Conservation (phyloP, 1,140 invertebrate species). For the Drosophila varians region DNA sequence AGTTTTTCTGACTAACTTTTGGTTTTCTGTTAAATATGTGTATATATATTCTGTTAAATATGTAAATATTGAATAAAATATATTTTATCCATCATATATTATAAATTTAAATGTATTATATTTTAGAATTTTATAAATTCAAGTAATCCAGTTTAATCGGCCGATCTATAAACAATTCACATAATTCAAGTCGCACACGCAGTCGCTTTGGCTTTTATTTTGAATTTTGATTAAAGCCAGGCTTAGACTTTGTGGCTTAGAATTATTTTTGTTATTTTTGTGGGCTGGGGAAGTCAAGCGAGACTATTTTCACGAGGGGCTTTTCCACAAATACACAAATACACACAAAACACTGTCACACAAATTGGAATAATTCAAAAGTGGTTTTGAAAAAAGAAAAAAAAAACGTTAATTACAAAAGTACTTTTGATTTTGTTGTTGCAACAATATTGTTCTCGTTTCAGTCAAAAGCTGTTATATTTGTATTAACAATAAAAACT, state of each 20-base stretch:
- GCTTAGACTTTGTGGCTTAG: constrained; percentile 30
- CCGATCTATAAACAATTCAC: constrained; percentile 3
- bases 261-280: background rate
- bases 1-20: no score
- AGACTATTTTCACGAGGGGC: constrained; percentile 45
- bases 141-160: background rate
- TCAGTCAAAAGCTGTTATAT: constrained; percentile 27
- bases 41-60: no score
- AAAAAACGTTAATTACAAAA: constrained; percentile 35
- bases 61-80: no score
- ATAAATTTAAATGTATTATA: no score
- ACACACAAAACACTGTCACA: background rate
- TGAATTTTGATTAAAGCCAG: constrained; percentile 36
- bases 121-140: background rate
- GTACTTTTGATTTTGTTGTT: constrained; percentile 19
- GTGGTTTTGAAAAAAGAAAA: constrained; percentile 20
- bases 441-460: constrained; percentile 49
- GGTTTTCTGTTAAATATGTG: no score
- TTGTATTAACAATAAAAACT: constrained; percentile 14
- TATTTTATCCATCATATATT: no score
- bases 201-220: constrained; percentile 5
- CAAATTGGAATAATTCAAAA: constrained; percentile 15
- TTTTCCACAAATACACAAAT: constrained; percentile 19
- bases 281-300: constrained; percentile 45
- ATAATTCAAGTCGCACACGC: background rate